Base-by-base conservation (phyloP, 2,113 vertebrate genomes). In the Dicerorhinus sumatrensis region DNA sequence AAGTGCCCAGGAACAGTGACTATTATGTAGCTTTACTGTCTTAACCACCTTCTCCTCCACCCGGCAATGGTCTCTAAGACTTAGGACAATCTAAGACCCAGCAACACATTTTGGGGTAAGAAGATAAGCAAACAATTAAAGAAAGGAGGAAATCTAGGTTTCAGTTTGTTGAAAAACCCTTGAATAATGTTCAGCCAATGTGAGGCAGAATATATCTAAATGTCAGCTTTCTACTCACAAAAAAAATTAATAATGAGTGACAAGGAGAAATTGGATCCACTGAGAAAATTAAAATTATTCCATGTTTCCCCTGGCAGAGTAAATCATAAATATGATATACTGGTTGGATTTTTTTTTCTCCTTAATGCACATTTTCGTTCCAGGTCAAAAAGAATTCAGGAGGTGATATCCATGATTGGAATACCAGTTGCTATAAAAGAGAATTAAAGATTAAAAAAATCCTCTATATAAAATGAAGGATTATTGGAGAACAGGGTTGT, bases 221-320 rank as follows among this genome's bases (percentile, higher is more conserved):
- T 92, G 86, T 83, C 92, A 97, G 42, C 79, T 96, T 91, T 86
- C 58, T 76, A 69, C 56, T 92, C 27, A 58, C 33, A 69, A 56
- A 92, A 92, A 46, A 84, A 84, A 92, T 81, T 76, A 93, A 91
- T 89, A 89, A 96, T 86, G 85, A 86, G 14, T 76, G 79, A 89
- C 33, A 76, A 92, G 39, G 84, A 94, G 65, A 82, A 70, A 36
- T 42, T 86, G 48, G 87, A 93, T 36, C 33, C 36, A 79, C 60
- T 73, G 63, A 95, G 58, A 95, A 95, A 96, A 92, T 88, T 83
- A 83, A 89, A 97, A 91, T 20, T 67, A 96, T 83, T 91, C 46
- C 17, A 18, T 94, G 11, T 48, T 85, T 97, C 80, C 31, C 18
- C 58, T 76, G 54, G 21, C 39, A 91, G 33, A 54, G 39, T 72